Evolutionary conservation across 92 coral and sea anemone genomes (phyloP).

Genomic region (Porites cylindrica): DNA sequence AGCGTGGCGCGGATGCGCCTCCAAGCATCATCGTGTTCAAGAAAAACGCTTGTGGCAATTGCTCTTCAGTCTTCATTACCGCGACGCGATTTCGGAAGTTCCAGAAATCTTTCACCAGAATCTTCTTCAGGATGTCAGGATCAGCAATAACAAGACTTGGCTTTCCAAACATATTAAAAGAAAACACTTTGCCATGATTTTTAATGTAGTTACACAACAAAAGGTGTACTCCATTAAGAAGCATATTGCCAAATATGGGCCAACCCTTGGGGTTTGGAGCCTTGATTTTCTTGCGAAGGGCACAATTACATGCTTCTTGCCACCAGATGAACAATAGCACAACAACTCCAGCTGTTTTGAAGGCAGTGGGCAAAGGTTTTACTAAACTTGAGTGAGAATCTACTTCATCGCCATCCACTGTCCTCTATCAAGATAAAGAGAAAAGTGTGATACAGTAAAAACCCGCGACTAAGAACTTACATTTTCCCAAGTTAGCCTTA

Average conservation of each 20-base stretch:
- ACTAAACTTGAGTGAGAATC: background rate
- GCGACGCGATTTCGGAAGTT: slow-evolving; percentile 63
- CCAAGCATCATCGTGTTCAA: slow-evolving; percentile 65
- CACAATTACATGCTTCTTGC: slow-evolving; percentile 4
- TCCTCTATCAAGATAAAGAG: too few relatives aligned
- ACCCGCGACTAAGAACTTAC: too few relatives aligned
- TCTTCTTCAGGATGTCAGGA: slow-evolving; percentile 78
- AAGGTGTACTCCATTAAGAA: slow-evolving; percentile 67
- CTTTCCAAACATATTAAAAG: slow-evolving; percentile 54
- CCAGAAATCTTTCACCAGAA: slow-evolving; percentile 78
- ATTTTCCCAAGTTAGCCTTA: too few relatives aligned
- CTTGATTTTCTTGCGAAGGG: slow-evolving; percentile 50
- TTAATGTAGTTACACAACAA: slow-evolving; percentile 59
- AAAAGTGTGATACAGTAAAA: too few relatives aligned
- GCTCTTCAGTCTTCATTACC: background rate
- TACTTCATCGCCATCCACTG: too few relatives aligned
- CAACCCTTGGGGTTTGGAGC: slow-evolving; percentile 72
- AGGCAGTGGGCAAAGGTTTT: background rate
- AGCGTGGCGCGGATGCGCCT: slow-evolving; percentile 68
- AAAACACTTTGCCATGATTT: slow-evolving; percentile 76
- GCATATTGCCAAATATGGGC: slow-evolving; percentile 70
- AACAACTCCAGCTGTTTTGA: background rate
- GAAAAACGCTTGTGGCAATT: slow-evolving; percentile 33
- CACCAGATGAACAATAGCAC: background rate
- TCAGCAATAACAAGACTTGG: slow-evolving; percentile 69